Percentiles rank a stretch among this genome's conserved stretches.
These are phyloP conservation scores for Fragum whitleyi DNA, from an alignment of 2,888 invertebrate genomes.

Conservation along the genomic window DNA sequence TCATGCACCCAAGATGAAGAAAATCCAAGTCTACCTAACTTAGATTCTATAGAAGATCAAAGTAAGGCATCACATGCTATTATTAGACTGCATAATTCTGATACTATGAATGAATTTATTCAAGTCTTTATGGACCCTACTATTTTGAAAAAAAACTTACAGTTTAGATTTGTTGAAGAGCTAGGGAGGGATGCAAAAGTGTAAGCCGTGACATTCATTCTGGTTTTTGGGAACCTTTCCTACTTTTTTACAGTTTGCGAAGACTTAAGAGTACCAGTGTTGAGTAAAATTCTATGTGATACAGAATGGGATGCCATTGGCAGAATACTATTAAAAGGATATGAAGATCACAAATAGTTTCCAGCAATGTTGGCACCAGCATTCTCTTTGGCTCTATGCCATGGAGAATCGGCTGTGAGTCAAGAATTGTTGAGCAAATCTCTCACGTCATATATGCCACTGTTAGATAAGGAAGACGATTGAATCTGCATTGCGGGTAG, in stretches of 20 bases:
- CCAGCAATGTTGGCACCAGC: constrained; percentile 34
- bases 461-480: constrained; percentile 36
- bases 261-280: constrained; percentile 29
- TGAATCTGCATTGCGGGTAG: constrained; percentile 18
- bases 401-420: constrained; percentile 41
- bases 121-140: constrained; percentile 22
- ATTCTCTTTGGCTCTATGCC: constrained; percentile 31
- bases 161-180: constrained; percentile 34
- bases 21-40: background rate
- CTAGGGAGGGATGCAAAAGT: constrained; percentile 33
- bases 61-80: background rate
- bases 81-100: constrained; percentile 7
- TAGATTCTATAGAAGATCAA: background rate
- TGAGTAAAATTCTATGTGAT: constrained; percentile 24
- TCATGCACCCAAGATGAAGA: background rate
- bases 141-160: constrained; percentile 10
- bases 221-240: constrained; percentile 38
- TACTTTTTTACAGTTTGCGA: constrained; percentile 39
- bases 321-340: constrained; percentile 43
- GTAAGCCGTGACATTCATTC: constrained; percentile 40
- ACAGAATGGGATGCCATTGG: constrained; percentile 50
- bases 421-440: constrained; percentile 32
- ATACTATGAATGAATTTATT: constrained; percentile 9
- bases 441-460: constrained; percentile 29
- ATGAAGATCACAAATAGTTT: constrained; percentile 35